phyloP scores from a whole-genome alignment of 2,797 vertebrate genomes.

The Agapornis canus region DNA sequence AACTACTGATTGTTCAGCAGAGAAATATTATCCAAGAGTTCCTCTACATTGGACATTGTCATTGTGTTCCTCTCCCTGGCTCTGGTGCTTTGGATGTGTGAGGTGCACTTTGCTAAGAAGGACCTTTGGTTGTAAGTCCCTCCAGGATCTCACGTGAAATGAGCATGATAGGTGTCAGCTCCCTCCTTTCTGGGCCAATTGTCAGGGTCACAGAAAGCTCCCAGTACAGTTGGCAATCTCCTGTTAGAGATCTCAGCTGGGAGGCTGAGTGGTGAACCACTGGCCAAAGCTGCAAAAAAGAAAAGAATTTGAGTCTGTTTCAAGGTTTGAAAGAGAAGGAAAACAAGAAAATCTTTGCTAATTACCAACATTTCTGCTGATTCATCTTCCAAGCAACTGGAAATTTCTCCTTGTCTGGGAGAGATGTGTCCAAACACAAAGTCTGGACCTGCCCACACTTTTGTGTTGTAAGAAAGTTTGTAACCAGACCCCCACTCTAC shows the following conservation, averaged over 20 bases:
- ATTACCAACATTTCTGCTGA: constrained; percentile 14
- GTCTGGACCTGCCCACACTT: neutral
- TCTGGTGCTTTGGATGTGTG: neutral
- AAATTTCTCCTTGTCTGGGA: constrained; percentile 29
- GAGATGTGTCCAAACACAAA: constrained; percentile 1
- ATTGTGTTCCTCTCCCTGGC: neutral
- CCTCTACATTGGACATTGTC: neutral
- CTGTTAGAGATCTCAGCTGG: neutral
- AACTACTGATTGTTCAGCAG: neutral
- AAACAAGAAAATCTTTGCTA: neutral
- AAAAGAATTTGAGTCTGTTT: neutral
- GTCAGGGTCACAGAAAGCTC: constrained; percentile 21
- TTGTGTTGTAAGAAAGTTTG: neutral
- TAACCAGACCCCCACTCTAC: constrained; percentile 16
- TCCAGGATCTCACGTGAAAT: constrained; percentile 21
- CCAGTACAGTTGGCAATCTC: neutral
- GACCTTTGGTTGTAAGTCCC: constrained; percentile 41
- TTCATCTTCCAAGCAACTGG: constrained; percentile 37
- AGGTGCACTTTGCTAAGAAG: neutral
- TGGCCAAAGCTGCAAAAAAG: neutral
- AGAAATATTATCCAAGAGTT: neutral
- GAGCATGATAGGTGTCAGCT: neutral
- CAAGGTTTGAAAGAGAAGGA: neutral
- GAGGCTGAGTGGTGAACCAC: neutral
- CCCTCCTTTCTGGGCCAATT: constrained; percentile 10